Evolutionary conservation across 2,113 vertebrate species (phyloP).

Genomic region (Clarias gariepinus): DNA sequence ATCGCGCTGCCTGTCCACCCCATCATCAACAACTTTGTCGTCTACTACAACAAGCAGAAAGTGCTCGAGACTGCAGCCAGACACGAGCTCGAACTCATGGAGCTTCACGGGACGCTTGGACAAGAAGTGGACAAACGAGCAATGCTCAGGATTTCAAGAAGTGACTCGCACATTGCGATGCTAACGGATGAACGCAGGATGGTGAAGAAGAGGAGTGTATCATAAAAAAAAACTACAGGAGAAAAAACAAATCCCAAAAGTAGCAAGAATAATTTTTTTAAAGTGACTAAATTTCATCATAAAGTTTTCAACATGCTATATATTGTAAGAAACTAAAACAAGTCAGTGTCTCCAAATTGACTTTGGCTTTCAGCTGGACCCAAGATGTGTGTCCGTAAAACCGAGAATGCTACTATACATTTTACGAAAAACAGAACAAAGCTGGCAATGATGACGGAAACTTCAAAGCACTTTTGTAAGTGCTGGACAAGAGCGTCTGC

Average conservation of each 20-base stretch:
- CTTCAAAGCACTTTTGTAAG: no score
- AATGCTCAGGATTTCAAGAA: slow-evolving; percentile 67
- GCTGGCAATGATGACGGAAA: neutral
- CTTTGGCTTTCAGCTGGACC: neutral
- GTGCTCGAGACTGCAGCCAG: slow-evolving; percentile 93
- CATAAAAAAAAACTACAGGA: slow-evolving; percentile 7
- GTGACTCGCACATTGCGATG: slow-evolving; percentile 80
- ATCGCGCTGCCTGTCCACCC: slow-evolving; percentile 96
- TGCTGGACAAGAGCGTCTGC: no score
- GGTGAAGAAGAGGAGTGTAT: slow-evolving; percentile 61
- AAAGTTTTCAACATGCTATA: neutral
- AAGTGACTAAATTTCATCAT: neutral
- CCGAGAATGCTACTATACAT: neutral
- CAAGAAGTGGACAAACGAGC: slow-evolving; percentile 45
- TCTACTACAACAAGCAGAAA: slow-evolving; percentile 94
- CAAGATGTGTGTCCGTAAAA: neutral
- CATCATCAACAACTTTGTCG: slow-evolving; percentile 97
- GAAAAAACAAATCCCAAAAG: neutral
- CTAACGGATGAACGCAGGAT: slow-evolving; percentile 75
- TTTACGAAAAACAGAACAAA: neutral
- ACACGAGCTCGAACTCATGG: slow-evolving; percentile 93
- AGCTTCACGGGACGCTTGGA: slow-evolving; percentile 77
- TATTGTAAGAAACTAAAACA: neutral
- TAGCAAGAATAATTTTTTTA: slow-evolving; percentile 10
- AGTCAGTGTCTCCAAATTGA: neutral